Conservation (phyloP, 1,140 invertebrate species). For the Hirudo medicinalis region DNA sequence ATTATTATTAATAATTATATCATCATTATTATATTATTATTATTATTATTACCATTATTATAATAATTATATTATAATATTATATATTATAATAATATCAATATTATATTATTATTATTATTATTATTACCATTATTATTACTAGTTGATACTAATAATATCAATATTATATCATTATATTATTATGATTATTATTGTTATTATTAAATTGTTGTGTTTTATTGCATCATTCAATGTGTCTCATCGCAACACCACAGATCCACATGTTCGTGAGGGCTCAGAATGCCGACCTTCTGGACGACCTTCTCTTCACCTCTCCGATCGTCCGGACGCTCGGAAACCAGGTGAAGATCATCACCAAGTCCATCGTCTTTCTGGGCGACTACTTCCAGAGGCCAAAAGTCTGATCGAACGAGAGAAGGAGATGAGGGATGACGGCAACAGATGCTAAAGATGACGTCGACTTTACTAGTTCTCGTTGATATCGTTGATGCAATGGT, state of each 20-base stretch:
- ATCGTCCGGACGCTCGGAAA: constrained; percentile 10
- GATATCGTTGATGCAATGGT: too few relatives aligned
- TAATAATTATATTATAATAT: too few relatives aligned
- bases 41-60: neutral
- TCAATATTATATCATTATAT: too few relatives aligned
- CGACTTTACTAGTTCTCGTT: too few relatives aligned
- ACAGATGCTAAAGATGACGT: too few relatives aligned
- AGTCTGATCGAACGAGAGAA: too few relatives aligned
- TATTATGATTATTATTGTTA: neutral
- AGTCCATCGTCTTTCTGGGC: constrained; percentile 43
- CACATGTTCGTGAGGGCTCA: constrained; percentile 7
- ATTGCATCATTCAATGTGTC: too few relatives aligned
- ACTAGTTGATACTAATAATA: too few relatives aligned
- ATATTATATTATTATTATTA: neutral
- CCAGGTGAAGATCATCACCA: constrained; percentile 10
- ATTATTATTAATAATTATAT: constrained; percentile 4
- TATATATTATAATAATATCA: constrained; percentile 1
- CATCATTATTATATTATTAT: too few relatives aligned
- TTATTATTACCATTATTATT: too few relatives aligned
- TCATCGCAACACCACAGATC: constrained; percentile 7
- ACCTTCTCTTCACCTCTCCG: constrained; percentile 17
- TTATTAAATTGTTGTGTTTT: neutral
- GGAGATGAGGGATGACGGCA: too few relatives aligned
- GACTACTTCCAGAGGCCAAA: neutral
- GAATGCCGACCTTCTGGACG: constrained; percentile 12